Evolutionary conservation across 2,888 invertebrate genomes (phyloP).

Genomic region (Agrochola lychnidis): DNA sequence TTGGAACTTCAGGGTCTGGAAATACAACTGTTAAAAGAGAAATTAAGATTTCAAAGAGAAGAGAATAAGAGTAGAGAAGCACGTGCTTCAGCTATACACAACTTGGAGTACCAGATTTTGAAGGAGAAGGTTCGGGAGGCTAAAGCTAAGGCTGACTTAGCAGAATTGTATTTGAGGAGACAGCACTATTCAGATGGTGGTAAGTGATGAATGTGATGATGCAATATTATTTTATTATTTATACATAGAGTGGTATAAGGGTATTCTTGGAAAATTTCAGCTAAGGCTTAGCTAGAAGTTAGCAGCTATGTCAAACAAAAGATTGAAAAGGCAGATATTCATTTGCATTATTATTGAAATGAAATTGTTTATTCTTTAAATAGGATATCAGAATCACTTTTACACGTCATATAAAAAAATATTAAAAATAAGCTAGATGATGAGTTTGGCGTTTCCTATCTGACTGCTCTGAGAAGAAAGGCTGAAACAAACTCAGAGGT

Average conservation of each 20-base stretch:
- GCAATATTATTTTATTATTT: not conserved
- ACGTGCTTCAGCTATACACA: constrained; percentile 8
- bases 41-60: constrained; percentile 26
- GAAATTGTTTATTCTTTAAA: too few species aligned
- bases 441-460: too few species aligned
- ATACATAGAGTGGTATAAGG: too few species aligned
- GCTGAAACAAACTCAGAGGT: too few species aligned
- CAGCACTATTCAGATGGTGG: constrained; percentile 31
- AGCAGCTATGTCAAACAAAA: not conserved
- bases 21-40: constrained; percentile 41
- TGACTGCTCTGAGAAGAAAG: too few species aligned
- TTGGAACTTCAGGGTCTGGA: constrained; percentile 27
- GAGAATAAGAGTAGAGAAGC: constrained; percentile 26
- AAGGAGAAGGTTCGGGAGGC: constrained; percentile 46
- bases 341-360: not conserved
- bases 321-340: too few species aligned
- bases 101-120: constrained; percentile 36
- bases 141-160: constrained; percentile 46
- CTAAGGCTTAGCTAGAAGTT: not conserved
- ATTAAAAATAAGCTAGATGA: too few species aligned
- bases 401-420: too few species aligned
- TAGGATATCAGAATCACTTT: too few species aligned
- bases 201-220: constrained; percentile 1
- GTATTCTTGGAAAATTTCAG: not conserved
- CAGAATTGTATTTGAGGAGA: constrained; percentile 42